Percentiles rank a stretch among this genome's conserved stretches.
Evolutionary conservation across 2,113 vertebrate species (phyloP).

Genomic region (Hucho hucho): DNA sequence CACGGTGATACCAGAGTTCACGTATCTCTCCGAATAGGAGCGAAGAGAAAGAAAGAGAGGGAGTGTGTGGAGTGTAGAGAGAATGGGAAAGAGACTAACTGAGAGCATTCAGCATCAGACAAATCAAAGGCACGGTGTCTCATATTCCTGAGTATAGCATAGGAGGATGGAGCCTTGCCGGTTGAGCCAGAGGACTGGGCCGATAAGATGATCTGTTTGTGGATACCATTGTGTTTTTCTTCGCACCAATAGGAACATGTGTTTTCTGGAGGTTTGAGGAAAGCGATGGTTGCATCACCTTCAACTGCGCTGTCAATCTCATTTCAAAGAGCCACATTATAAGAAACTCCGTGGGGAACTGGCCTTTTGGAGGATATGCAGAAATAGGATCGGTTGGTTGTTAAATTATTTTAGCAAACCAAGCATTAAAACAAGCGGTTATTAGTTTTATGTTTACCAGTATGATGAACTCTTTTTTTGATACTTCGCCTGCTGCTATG

Average conservation of each 20-base stretch:
- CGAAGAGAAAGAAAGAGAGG: slow-evolving; percentile 10
- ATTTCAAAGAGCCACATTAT: slow-evolving; percentile 54
- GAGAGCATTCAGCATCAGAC: slow-evolving; percentile 35
- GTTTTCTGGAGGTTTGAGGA: background rate
- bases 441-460: slow-evolving; percentile 25
- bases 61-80: background rate
- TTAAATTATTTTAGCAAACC: slow-evolving; percentile 10
- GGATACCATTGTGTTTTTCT: slow-evolving; percentile 33
- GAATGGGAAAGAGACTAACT: background rate
- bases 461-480: slow-evolving; percentile 85
- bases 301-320: slow-evolving; percentile 52
- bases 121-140: slow-evolving; percentile 24
- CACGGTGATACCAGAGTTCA: slow-evolving; percentile 37
- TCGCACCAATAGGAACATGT: background rate
- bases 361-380: slow-evolving; percentile 40
- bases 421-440: slow-evolving; percentile 21
- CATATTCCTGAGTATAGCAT: background rate
- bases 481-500: slow-evolving; percentile 54
- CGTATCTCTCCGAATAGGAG: background rate
- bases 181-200: slow-evolving; percentile 62
- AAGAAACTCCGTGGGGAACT: slow-evolving; percentile 36
- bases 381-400: slow-evolving; percentile 25
- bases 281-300: slow-evolving; percentile 55
- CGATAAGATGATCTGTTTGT: slow-evolving; percentile 44
- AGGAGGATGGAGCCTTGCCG: slow-evolving; percentile 47